Evolutionary conservation across 2,797 vertebrate genomes (phyloP).

Genomic region (Aselliscus stoliczkanus): DNA sequence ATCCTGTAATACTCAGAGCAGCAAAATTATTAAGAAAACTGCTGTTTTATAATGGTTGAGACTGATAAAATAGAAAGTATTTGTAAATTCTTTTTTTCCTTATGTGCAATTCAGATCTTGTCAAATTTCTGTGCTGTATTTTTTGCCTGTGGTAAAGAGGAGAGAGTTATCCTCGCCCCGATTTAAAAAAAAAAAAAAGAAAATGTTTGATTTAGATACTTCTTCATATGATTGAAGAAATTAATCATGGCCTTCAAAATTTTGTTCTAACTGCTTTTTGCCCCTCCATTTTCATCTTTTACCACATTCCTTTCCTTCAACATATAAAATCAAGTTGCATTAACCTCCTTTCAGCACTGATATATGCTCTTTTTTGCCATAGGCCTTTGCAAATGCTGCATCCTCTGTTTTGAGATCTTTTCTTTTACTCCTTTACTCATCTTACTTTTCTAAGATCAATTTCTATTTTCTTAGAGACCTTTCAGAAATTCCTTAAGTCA

Average conservation of each 20-base stretch:
- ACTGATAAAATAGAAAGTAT: neutral
- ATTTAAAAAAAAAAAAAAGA: neutral
- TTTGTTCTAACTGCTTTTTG: neutral
- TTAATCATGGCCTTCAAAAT: neutral
- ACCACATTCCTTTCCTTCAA: too few species aligned
- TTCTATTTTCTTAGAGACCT: neutral
- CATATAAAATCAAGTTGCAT: neutral
- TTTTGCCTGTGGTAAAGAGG: neutral
- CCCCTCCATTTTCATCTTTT: neutral
- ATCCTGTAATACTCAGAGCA: neutral
- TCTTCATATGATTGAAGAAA: neutral
- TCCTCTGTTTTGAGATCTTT: neutral
- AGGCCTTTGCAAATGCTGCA: neutral
- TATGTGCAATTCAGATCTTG: neutral
- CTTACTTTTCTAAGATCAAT: neutral
- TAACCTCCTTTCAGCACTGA: neutral
- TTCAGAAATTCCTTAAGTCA: neutral
- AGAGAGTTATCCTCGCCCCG: neutral
- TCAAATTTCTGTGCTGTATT: neutral
- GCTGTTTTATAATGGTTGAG: neutral
- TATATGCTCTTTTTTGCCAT: rapidly evolving
- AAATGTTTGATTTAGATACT: neutral
- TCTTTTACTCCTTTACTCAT: neutral
- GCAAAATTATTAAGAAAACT: neutral
- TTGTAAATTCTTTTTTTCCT: neutral